These are phyloP conservation scores for Watersipora subatra DNA, from an alignment of 1,140 invertebrate genomes.

Conservation along the genomic window DNA sequence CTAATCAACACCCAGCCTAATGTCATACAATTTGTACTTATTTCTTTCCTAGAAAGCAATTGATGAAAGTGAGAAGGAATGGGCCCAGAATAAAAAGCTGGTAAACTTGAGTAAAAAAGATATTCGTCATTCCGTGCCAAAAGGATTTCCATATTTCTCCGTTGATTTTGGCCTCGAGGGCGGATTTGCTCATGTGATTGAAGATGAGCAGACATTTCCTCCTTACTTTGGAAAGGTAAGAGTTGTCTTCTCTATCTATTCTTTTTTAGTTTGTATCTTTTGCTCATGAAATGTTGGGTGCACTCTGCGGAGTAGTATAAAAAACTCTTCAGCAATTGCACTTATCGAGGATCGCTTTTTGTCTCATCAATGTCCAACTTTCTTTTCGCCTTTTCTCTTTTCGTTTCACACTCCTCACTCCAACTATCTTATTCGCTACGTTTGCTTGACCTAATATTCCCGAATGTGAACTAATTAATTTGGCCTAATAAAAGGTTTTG, in stretches of 20 bases:
- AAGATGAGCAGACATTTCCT: conserved; percentile 77
- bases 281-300: not conserved
- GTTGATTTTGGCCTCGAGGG: conserved; percentile 73
- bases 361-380: too few relatives aligned
- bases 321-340: too few relatives aligned
- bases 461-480: too few relatives aligned
- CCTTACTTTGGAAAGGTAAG: conserved; percentile 74
- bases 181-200: conserved; percentile 91
- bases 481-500: too few relatives aligned
- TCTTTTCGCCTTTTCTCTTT: too few relatives aligned
- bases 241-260: not conserved
- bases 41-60: conserved; percentile 91
- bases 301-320: too few relatives aligned
- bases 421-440: too few relatives aligned
- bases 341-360: too few relatives aligned
- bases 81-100: conserved; percentile 89
- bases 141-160: conserved; percentile 84
- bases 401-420: too few relatives aligned
- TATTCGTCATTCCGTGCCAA: conserved; percentile 68
- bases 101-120: conserved; percentile 58
- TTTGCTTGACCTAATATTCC: too few relatives aligned
- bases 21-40: too few relatives aligned
- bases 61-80: conserved; percentile 81
- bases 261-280: not conserved
- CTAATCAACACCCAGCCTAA: too few relatives aligned